Base-by-base conservation (phyloP, 2,888 invertebrate genomes). In the Ectemnius lituratus region DNA sequence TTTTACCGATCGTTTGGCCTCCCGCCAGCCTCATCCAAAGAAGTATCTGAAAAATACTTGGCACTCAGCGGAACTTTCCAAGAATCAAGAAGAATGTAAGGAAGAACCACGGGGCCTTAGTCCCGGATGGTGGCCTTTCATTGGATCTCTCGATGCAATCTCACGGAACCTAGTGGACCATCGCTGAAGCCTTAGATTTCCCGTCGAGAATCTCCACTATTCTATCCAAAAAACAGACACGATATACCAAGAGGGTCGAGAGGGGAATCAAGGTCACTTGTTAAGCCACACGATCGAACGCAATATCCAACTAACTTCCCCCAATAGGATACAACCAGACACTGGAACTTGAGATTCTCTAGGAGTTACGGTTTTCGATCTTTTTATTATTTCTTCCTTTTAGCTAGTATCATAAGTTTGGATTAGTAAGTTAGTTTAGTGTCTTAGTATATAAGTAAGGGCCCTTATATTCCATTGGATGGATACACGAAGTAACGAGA, bases 401-500 rank as follows among this genome's bases (percentile, higher is more conserved):
- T 23, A 23, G 23, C 23, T 2, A 23, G 2, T 3, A 3, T 3
- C 23, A 3, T 23, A 23, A 23, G 23, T 23, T 23, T 23, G 2
- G 23, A 23, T 23, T 23, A 23, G 23, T 61, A 62, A 11, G 16
- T 45, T 80, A 68, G 28, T n/a, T 23, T 68, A n/a, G 68, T 69
- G 70, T 18, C 60, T 70, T 79, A 73, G 6, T 65, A 16, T 37
- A 45, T 81, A 82, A 77, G 63, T 49, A 80, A 81, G 83, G 85
- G 81, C 80, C 79, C 83, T 80, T 82, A 85, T 86, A 84, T 84
- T 84, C 80, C 75, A 78, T 76, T 78, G 60, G 64, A 75, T 66
- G 62, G 62, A 68, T 70, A 67, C 70, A 62, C 49, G 59, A 70
- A 65, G 59, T 64, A 59, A 69, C 23, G 62, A 69, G 67, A 65